These are phyloP conservation scores for Dryocosmus kuriphilus DNA, from an alignment of 2,888 invertebrate species.

Conservation along the genomic window DNA sequence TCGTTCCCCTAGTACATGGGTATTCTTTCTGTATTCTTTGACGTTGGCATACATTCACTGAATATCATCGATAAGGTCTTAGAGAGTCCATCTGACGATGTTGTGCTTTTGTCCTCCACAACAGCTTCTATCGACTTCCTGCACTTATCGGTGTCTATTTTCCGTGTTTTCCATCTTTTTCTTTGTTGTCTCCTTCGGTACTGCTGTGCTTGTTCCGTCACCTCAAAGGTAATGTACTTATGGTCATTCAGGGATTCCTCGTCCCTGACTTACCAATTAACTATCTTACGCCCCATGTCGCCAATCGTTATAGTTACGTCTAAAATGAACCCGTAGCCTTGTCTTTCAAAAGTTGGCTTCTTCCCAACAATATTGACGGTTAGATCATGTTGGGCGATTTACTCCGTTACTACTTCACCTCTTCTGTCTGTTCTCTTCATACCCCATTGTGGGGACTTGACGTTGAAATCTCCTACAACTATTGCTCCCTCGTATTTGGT, in stretches of 20 bases:
- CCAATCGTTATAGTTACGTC: conserved; percentile 50
- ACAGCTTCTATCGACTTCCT: not conserved
- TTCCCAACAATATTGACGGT: not conserved
- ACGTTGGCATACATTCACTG: not conserved
- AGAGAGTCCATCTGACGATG: not conserved
- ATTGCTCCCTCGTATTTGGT: not conserved
- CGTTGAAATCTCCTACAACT: too few species aligned
- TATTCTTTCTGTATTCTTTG: not conserved
- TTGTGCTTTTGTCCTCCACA: not conserved
- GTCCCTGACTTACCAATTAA: conserved; percentile 48
- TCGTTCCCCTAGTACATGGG: too few species aligned
- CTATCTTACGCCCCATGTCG: conserved; percentile 28
- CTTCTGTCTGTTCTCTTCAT: not conserved
- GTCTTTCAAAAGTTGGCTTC: not conserved
- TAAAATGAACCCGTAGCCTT: too few species aligned
- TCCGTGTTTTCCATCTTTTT: not conserved
- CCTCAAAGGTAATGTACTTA: conserved; percentile 9
- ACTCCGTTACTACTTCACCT: conserved; percentile 13
- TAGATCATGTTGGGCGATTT: not conserved
- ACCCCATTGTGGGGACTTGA: not conserved
- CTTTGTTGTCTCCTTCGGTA: not conserved
- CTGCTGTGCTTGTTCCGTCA: not conserved
- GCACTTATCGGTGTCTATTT: not conserved
- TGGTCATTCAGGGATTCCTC: conserved; percentile 52
- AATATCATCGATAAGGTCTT: too few species aligned